Conservation (phyloP, 2,888 invertebrate species). For the Caenorhabditis becei region DNA sequence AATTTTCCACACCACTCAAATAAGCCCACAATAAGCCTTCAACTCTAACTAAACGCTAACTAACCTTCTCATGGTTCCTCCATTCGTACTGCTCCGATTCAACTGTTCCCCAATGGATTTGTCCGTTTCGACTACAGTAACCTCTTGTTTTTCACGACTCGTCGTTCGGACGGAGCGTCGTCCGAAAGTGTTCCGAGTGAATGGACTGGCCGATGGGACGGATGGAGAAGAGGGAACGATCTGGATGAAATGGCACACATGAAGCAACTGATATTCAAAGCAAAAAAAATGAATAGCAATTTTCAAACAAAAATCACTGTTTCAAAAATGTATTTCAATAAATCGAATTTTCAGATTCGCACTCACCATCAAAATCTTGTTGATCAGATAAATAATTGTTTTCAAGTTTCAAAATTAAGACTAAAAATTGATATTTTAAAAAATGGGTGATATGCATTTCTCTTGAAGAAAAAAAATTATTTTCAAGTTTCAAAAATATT, state of each 20-base stretch:
- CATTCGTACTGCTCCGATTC: background rate
- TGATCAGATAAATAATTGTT: no score
- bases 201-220: constrained; percentile 7
- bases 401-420: no score
- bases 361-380: no score
- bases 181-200: constrained; percentile 37
- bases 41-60: no score
- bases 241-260: constrained; percentile 28
- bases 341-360: no score
- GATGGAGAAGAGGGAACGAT: background rate
- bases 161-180: constrained; percentile 52
- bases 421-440: no score
- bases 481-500: no score
- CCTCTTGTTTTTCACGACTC: constrained; percentile 45
- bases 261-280: constrained; percentile 12
- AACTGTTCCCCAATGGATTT: background rate
- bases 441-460: no score
- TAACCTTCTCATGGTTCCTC: background rate
- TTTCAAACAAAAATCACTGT: background rate
- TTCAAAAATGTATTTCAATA: no score
- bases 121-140: constrained; percentile 10
- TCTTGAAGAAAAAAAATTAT: no score
- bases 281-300: constrained; percentile 8
- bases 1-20: no score
- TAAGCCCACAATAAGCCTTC: no score